Conservation (phyloP, 1,140 invertebrate genomes). For the Acyrthosiphon pisum region DNA sequence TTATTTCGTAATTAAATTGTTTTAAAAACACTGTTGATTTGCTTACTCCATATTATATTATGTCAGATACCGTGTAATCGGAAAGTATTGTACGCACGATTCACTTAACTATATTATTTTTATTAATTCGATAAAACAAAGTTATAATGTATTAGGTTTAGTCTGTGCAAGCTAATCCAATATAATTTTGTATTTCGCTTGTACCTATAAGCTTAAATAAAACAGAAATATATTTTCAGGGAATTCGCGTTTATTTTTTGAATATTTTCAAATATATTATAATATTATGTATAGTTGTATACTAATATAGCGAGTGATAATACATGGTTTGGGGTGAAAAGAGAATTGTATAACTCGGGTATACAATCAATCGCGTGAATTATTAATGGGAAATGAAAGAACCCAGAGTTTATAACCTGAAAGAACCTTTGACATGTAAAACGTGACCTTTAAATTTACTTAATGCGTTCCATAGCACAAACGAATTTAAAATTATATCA, state of each 20-base stretch:
- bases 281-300: no score
- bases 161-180: neutral
- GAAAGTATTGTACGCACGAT: neutral
- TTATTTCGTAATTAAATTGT: neutral
- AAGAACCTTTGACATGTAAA: constrained; percentile 36
- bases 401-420: neutral
- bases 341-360: neutral
- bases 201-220: neutral
- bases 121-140: neutral
- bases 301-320: neutral
- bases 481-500: constrained; percentile 24
- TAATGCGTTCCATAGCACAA: neutral
- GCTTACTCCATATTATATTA: neutral
- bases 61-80: neutral
- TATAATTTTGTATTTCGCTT: neutral
- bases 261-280: neutral
- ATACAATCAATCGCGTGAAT: constrained; percentile 33
- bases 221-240: neutral
- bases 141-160: neutral
- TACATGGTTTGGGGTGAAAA: neutral
- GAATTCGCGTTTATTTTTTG: neutral
- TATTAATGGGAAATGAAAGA: constrained; percentile 12
- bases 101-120: neutral
- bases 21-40: neutral
- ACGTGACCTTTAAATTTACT: constrained; percentile 19